These are phyloP conservation scores for Amphiprion ocellaris DNA, from an alignment of 2,113 vertebrate genomes.

Conservation along the genomic window DNA sequence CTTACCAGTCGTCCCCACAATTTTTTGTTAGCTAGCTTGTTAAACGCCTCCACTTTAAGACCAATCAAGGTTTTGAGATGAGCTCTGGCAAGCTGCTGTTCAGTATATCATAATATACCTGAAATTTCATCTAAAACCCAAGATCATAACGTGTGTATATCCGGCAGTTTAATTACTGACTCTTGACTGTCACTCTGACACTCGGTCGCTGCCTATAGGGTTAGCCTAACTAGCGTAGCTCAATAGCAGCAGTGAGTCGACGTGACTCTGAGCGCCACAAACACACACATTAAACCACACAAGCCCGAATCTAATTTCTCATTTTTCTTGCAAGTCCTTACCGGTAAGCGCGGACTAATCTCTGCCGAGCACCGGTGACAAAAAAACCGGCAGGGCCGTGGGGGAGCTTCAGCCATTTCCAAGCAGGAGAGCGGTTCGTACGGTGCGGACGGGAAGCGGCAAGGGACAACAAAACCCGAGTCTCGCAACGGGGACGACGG, in stretches of 20 bases:
- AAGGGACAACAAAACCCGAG: conserved; percentile 54
- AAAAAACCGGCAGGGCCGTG: conserved; percentile 90
- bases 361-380: conserved; percentile 91
- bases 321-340: conserved; percentile 58
- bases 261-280: conserved; percentile 16
- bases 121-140: background rate
- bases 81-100: background rate
- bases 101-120: too few species aligned
- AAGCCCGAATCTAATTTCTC: background rate
- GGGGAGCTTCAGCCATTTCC: conserved; percentile 93
- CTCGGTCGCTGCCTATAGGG: conserved; percentile 9
- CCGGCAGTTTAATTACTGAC: background rate
- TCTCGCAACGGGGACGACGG: conserved; percentile 1
- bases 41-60: conserved; percentile 1
- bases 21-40: background rate
- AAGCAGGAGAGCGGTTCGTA: conserved; percentile 52
- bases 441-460: conserved; percentile 68
- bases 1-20: background rate
- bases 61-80: too few species aligned
- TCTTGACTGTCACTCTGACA: conserved; percentile 1
- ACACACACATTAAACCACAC: background rate
- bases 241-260: conserved; percentile 30
- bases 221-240: conserved; percentile 50
- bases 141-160: background rate
- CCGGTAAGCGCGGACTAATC: conserved; percentile 86